Evolutionary conservation across 2,797 vertebrate species (phyloP).

Genomic region (Melanotaenia pygmaea): DNA sequence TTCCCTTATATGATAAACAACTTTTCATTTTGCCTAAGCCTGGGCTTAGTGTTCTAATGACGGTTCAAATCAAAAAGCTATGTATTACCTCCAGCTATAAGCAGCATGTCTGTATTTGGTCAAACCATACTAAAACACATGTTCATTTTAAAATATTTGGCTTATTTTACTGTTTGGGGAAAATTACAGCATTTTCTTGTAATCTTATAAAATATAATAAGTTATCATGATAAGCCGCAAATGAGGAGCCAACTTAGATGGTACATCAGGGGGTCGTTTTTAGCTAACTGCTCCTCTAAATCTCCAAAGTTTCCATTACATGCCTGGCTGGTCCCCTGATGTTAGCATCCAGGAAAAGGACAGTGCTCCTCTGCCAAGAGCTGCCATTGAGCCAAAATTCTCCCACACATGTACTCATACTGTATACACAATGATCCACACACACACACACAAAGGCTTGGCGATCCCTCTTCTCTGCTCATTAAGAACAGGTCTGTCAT

Average conservation of each 20-base stretch:
- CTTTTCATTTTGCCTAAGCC: conserved; percentile 33
- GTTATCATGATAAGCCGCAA: conserved; percentile 52
- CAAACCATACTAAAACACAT: conserved; percentile 45
- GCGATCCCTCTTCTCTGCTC: conserved; percentile 46
- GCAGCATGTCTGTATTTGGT: conserved; percentile 30
- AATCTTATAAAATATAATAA: conserved; percentile 55
- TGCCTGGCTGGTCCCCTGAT: conserved; percentile 75
- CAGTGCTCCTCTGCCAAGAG: conserved; percentile 63
- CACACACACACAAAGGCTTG: conserved; percentile 51
- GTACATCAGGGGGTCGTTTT: conserved; percentile 64
- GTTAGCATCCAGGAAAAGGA: conserved; percentile 65
- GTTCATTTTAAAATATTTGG: conserved; percentile 22
- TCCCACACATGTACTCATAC: conserved; percentile 40
- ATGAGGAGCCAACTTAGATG: conserved; percentile 62
- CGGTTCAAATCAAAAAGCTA: conserved; percentile 15
- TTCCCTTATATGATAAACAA: conserved; percentile 54
- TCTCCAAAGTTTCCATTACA: conserved; percentile 80
- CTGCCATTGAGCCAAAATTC: conserved; percentile 64
- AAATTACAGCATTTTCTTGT: conserved; percentile 26
- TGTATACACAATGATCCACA: conserved; percentile 40
- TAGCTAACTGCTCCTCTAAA: conserved; percentile 74
- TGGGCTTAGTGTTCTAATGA: conserved; percentile 30
- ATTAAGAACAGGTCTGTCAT: conserved; percentile 69
- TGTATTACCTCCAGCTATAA: conserved; percentile 47
- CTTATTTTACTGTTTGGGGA: conserved; percentile 32